Percentiles rank a stretch among this genome's conserved stretches.
phyloP scores from a whole-genome alignment of 92 coral and sea anemone species.

The Zoanthus gigantus region DNA sequence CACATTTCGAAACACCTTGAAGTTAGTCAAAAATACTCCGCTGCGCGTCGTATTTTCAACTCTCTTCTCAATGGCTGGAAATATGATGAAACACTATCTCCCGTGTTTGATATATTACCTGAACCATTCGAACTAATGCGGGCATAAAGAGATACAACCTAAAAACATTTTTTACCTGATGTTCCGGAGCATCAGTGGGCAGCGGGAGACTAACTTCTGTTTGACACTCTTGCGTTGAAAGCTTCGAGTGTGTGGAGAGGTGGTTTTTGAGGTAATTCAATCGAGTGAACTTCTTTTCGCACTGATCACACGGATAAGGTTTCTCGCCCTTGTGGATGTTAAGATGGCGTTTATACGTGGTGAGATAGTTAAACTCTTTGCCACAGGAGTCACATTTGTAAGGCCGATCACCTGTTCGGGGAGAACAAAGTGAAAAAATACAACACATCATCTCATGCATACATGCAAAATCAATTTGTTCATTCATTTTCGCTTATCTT shows the following conservation, averaged over 20 bases:
- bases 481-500: no score
- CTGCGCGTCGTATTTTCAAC: no score
- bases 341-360: conserved; percentile 97
- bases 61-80: no score
- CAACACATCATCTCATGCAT: neutral
- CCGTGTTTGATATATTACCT: no score
- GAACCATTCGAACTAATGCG: no score
- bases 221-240: conserved; percentile 81
- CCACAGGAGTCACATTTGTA: conserved; percentile 95
- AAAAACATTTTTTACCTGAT: conserved; percentile 1
- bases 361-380: conserved; percentile 96
- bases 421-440: neutral
- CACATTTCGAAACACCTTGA: no score
- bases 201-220: conserved; percentile 68
- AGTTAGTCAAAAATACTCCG: no score
- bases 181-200: neutral
- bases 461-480: no score
- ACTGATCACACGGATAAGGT: conserved; percentile 91
- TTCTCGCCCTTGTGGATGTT: conserved; percentile 98
- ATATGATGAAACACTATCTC: no score
- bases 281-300: conserved; percentile 94
- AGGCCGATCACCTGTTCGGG: conserved; percentile 85
- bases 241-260: conserved; percentile 83
- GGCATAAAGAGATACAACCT: no score
- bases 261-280: conserved; percentile 94